Evolutionary conservation across 2,797 vertebrate genomes (phyloP), one percentile per base, ranked within the genome.

Genomic region (Semaprochilodus insignis): DNA sequence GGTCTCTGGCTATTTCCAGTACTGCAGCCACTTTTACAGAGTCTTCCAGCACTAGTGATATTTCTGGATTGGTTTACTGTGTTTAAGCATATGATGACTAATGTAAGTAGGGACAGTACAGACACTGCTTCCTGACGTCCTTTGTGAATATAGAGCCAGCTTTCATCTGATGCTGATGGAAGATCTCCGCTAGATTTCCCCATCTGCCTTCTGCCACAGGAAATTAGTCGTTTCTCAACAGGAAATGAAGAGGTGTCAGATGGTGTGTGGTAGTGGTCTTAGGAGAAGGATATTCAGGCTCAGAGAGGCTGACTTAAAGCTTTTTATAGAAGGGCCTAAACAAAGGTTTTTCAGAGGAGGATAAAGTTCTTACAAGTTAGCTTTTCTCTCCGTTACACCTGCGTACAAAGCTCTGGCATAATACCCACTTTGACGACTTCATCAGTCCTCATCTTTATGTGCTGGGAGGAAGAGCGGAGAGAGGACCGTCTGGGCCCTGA

Each of bases 391-490:
- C 72, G 59, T 85, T 86, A 82, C 83, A 85, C 79, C 84, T 85
- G 74, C 73, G 44, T n/a, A 85, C 81, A 86, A 87, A 89, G 75
- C 76, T 65, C 70, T 74, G 54, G 54, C 34, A 72, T 84, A 84
- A 85, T 91, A 82, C 89, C 89, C 54, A 77, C 80, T 76, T 78
- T 92, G 93, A 94, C 91, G 91, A 90, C 93, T 93, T 91, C 84
- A 94, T 94, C 87, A 89, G 82, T 83, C 57, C 77, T 74, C 31
- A 67, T 82, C 76, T 71, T 76, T 82, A 81, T 23, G 65, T 67
- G 76, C 40, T 66, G 90, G 87, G 89, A 91, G 88, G 88, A 92
- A 87, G 90, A 86, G 89, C 85, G 59, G 76, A 78, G 54, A 70
- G 40, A 62, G 74, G 66, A 82, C 86, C 89, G 81, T 81, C 87